These are phyloP conservation scores for Coracias cyanogaster DNA, from an alignment of 2,797 vertebrate species.

Conservation along the genomic window DNA sequence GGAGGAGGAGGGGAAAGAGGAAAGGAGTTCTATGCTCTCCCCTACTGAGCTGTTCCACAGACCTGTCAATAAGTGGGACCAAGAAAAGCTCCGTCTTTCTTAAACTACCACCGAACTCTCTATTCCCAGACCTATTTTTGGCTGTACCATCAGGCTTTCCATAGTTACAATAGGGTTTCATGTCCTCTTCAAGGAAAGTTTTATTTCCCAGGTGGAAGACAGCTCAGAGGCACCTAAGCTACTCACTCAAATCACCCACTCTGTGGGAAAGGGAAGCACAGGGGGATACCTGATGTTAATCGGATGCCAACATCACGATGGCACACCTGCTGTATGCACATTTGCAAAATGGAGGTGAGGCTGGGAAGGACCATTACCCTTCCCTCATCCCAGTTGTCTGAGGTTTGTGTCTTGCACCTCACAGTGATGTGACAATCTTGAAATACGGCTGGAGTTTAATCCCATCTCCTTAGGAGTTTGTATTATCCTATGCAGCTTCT, in stretches of 20 bases:
- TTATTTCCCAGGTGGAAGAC: neutral
- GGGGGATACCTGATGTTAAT: neutral
- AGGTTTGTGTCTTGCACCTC: neutral
- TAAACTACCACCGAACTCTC: neutral
- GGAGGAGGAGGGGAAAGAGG: neutral
- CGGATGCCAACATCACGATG: neutral
- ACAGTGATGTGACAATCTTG: neutral
- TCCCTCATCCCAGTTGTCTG: neutral
- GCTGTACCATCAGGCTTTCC: neutral
- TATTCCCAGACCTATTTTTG: neutral
- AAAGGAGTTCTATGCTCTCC: neutral
- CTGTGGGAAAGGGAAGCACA: neutral
- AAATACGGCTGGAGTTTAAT: neutral
- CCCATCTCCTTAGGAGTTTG: neutral
- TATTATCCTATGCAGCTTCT: neutral
- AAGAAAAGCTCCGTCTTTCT: neutral
- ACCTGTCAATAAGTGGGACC: neutral
- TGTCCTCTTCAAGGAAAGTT: neutral
- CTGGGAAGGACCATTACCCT: neutral
- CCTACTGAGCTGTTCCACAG: neutral
- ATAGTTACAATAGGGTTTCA: neutral
- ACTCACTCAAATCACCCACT: fast-evolving
- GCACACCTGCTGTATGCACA: neutral
- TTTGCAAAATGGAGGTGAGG: neutral
- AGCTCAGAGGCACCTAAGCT: neutral